These are phyloP conservation scores for Syndactyla subalaris DNA, from an alignment of 2,797 vertebrate species.

Conservation along the genomic window DNA sequence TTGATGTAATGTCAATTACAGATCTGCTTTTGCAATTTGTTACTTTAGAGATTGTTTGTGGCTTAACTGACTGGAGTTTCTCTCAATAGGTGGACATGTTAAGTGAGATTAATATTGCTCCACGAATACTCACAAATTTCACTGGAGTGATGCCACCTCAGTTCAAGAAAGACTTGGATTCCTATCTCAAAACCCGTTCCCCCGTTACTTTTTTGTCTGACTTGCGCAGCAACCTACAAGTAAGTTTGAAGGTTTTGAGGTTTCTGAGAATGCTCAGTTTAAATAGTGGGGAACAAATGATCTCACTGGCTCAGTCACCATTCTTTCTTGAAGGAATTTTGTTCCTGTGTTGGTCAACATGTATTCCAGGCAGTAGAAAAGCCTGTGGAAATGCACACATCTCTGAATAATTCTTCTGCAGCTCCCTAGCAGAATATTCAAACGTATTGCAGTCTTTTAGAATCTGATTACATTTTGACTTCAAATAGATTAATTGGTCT, in stretches of 20 bases:
- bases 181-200: slow-evolving; percentile 97
- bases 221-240: slow-evolving; percentile 97
- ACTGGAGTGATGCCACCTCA: slow-evolving; percentile 98
- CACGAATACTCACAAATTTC: slow-evolving; percentile 98
- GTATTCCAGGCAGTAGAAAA: neutral
- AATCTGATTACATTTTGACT: neutral
- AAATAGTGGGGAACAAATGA: neutral
- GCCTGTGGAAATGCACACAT: neutral
- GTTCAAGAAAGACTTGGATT: slow-evolving; percentile 99
- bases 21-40: neutral
- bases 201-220: slow-evolving; percentile 98
- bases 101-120: slow-evolving; percentile 98
- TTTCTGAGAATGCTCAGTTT: neutral
- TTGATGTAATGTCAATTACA: neutral
- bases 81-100: slow-evolving; percentile 94
- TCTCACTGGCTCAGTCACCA: neutral
- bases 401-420: neutral
- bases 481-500: neutral
- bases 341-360: neutral
- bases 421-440: neutral
- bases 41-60: neutral
- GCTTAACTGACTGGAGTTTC: neutral
- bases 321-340: neutral
- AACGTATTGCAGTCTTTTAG: neutral
- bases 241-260: slow-evolving; percentile 47